phyloP scores from a whole-genome alignment of 1,140 invertebrate species.

The Cotesia vestalis region DNA sequence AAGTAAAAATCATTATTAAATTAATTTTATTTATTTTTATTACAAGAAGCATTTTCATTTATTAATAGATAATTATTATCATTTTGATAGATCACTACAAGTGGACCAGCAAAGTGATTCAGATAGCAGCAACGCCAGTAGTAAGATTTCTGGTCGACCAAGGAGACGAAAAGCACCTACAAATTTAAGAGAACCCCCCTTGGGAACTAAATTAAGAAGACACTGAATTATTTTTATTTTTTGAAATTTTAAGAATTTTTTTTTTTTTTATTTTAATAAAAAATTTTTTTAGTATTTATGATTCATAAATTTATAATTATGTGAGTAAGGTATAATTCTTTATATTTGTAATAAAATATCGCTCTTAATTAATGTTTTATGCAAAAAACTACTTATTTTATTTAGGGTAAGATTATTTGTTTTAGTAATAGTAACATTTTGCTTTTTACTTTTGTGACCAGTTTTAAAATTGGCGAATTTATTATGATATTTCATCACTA shows the following conservation, averaged over 20 bases:
- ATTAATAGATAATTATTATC: neutral
- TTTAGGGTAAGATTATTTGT: too few relatives aligned
- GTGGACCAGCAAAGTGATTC: conserved; percentile 44
- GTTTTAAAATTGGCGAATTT: too few relatives aligned
- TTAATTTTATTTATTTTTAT: too few relatives aligned
- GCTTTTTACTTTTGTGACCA: too few relatives aligned
- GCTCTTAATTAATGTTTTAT: too few relatives aligned
- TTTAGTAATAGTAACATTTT: too few relatives aligned
- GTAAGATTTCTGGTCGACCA: conserved; percentile 38
- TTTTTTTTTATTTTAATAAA: neutral
- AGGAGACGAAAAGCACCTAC: conserved; percentile 49
- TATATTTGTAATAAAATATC: neutral
- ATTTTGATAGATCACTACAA: neutral
- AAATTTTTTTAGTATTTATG: neutral
- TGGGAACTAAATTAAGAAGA: conserved; percentile 35
- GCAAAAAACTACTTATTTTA: too few relatives aligned
- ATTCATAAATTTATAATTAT: neutral
- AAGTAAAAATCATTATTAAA: too few relatives aligned
- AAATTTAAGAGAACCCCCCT: conserved; percentile 49
- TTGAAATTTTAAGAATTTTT: neutral
- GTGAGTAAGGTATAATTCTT: neutral
- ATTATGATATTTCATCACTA: too few relatives aligned
- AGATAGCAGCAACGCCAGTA: conserved; percentile 44
- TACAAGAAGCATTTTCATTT: neutral
- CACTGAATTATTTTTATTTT: conserved; percentile 3